Conservation (phyloP, 2,797 vertebrate species). For the Eidolon dupreanum region DNA sequence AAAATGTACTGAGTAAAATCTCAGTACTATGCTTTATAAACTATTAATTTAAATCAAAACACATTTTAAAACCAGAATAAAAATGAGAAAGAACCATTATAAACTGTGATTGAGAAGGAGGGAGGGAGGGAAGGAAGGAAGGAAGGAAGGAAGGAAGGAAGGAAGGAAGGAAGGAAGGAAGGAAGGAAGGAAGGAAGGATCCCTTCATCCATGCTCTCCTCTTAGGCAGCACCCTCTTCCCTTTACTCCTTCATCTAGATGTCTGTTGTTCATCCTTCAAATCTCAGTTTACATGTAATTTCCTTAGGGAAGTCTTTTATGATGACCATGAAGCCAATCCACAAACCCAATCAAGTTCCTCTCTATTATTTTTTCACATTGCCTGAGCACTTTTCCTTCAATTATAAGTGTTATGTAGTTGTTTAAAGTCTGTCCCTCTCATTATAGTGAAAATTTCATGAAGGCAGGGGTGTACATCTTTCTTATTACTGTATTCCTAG, state of each 20-base stretch:
- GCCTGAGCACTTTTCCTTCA: not conserved
- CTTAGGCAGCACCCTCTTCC: not conserved
- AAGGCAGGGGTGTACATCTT: not conserved
- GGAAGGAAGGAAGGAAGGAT: not conserved
- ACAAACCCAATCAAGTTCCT: not conserved
- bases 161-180: not conserved
- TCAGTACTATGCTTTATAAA: not conserved
- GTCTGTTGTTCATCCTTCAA: not conserved
- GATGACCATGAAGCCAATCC: not conserved
- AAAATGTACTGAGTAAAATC: not conserved
- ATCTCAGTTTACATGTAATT: conserved; percentile 15
- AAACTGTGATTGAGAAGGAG: not conserved
- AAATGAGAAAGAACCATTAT: conserved; percentile 1
- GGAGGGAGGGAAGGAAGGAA: not conserved
- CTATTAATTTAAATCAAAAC: conserved; percentile 12
- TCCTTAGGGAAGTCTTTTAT: not conserved
- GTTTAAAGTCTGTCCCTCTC: not conserved
- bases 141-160: not conserved
- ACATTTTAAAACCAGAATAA: conserved; percentile 22
- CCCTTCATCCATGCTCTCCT: not conserved
- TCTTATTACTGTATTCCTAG: not conserved
- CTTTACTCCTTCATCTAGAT: not conserved
- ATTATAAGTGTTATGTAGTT: not conserved
- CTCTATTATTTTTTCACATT: not conserved
- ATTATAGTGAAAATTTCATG: not conserved